A percentile compares a stretch with the other conserved stretches of the same genome.
Conservation (phyloP, 2,888 invertebrate genomes). For the Onchidella celtica region DNA sequence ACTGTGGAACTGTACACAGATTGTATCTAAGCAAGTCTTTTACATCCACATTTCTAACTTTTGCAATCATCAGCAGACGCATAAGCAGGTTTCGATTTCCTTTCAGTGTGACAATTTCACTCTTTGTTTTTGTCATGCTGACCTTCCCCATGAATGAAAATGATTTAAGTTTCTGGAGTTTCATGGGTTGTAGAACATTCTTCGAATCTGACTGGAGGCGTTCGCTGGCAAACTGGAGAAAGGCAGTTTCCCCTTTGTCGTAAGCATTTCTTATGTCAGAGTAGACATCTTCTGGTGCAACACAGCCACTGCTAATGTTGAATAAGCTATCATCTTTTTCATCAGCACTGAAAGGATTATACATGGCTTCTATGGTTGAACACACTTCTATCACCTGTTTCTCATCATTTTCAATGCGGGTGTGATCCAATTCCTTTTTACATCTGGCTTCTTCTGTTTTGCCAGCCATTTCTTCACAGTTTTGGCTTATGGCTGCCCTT, state of each 20-base stretch:
- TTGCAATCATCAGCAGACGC: slow-evolving; percentile 25
- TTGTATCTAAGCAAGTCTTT: slow-evolving; percentile 6
- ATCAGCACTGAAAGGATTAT: slow-evolving; percentile 1
- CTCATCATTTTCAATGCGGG: slow-evolving; percentile 11
- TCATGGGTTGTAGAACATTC: not conserved
- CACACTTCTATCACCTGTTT: slow-evolving; percentile 8
- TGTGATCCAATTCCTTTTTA: not conserved
- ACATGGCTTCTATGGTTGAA: not conserved
- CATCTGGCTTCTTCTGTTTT: not conserved
- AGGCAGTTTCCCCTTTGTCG: slow-evolving; percentile 13
- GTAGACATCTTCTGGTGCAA: slow-evolving; percentile 11
- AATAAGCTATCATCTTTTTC: not conserved
- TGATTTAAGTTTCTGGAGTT: slow-evolving; percentile 26
- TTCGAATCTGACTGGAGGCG: slow-evolving; percentile 8
- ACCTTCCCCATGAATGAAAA: slow-evolving; percentile 16
- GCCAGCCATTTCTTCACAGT: slow-evolving; percentile 42
- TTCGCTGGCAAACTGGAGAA: slow-evolving; percentile 13
- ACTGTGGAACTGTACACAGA: not conserved
- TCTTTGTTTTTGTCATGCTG: not conserved
- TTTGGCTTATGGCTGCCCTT: slow-evolving; percentile 19
- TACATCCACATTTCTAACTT: slow-evolving; percentile 39
- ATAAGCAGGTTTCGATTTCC: slow-evolving; percentile 28
- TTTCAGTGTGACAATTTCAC: slow-evolving; percentile 6
- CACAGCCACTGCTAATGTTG: not conserved
- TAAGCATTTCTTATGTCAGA: not conserved